These are phyloP conservation scores for Andrena marginata DNA, from an alignment of 2,888 invertebrate genomes.

Conservation along the genomic window DNA sequence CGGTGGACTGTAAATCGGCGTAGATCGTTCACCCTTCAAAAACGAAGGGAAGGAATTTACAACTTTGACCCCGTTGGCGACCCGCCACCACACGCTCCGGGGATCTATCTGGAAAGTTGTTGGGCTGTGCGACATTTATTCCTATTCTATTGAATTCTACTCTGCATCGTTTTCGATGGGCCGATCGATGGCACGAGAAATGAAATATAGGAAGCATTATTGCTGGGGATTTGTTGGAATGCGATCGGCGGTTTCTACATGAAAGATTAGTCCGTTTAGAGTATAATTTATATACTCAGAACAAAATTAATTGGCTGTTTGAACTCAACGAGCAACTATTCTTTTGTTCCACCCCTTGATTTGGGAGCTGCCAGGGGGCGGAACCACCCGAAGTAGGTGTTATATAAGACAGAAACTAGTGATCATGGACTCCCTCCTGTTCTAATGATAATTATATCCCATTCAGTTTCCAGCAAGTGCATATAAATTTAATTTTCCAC, in stretches of 20 bases:
- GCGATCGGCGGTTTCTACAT: background rate
- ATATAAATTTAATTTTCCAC: background rate
- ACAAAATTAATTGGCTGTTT: background rate
- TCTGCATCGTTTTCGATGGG: background rate
- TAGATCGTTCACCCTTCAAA: background rate
- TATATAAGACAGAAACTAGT: too few species aligned
- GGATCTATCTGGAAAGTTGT: slow-evolving; percentile 10
- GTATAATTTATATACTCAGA: background rate
- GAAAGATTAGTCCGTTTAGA: background rate
- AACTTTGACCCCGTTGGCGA: slow-evolving; percentile 38
- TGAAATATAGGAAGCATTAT: background rate
- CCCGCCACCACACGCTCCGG: slow-evolving; percentile 14
- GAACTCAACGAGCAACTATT: background rate
- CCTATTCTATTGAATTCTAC: slow-evolving; percentile 3
- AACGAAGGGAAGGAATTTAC: slow-evolving; percentile 23
- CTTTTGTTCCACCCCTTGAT: background rate
- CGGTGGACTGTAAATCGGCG: slow-evolving; percentile 3
- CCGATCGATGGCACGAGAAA: slow-evolving; percentile 7
- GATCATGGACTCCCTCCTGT: background rate
- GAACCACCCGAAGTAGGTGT: too few species aligned
- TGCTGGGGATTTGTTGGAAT: background rate
- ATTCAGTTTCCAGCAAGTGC: background rate
- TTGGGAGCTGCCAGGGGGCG: too few species aligned
- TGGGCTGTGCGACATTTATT: slow-evolving; percentile 6
- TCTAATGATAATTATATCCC: background rate